Base-by-base conservation (phyloP, 30 jellyfish, hydroid and myxozoan species). In the Rhopilema esculentum region DNA sequence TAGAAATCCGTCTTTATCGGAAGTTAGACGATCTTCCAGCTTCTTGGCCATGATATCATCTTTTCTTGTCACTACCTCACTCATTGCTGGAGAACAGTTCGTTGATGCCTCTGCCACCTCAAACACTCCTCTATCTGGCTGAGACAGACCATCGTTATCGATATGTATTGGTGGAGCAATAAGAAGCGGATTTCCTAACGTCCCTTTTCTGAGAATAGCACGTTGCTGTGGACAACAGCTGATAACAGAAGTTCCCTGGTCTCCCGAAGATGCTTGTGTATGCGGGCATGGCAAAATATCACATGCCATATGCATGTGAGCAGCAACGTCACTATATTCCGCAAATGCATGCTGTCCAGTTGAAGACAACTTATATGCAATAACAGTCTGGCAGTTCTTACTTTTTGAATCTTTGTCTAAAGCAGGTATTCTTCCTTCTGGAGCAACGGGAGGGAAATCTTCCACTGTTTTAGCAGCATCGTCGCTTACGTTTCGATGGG, bases 211-310 rank as follows among this genome's bases (percentile, higher is more conserved):
- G 57, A 40, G 57, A 2, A 40, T 40, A 40, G 6, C 9, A 12
- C 57, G 6, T 40, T 40, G 57, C 12, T 12, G 6, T 12, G 57
- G 57, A 12, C 57, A 40, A 40, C 57, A 2, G 57, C 6, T 40
- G 6, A 12, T 40, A 6, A 40, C 6, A 40, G 12, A 40, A 12
- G 9, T 40, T 12, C 12, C 57, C 12, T 40, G 57, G 12, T 12
- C 57, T 40, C 12, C 57, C 57, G 12, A 40, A 33, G 69, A 6
- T 9, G 25, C 19, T 18, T 27, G 32, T 1, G 15, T 71, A 75
- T 85, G 94, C 8, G 94, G 94, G 27, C 94, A 85, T n/a, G 94
- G 94, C 49, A 85, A 26, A 8, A 85, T 85, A 48, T 85, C 94
- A 27, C 94, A 85, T 1, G 49, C 84, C 0, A 87, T 50, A 12